phyloP scores from a whole-genome alignment of 2,888 invertebrate genomes.

The Hirtodrosophila alboralis region DNA sequence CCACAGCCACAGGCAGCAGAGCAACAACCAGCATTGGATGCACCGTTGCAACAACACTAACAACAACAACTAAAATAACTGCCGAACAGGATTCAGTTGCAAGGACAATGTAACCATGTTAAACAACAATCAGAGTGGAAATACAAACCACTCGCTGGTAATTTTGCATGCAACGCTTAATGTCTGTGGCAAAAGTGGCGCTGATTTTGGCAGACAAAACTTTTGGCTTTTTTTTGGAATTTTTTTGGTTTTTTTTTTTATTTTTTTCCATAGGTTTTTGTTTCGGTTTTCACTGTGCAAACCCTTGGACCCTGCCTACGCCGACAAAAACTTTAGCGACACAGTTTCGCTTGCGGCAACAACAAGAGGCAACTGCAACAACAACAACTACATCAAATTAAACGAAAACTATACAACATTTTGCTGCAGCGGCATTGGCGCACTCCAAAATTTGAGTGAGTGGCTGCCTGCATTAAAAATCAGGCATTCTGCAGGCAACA shows the following conservation, averaged over 20 bases:
- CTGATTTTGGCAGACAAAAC: conserved; percentile 76
- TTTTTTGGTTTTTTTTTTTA: conserved; percentile 10
- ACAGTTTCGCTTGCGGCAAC: conserved; percentile 60
- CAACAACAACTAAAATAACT: conserved; percentile 47
- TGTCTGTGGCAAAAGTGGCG: conserved; percentile 77
- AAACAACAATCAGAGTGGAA: conserved; percentile 80
- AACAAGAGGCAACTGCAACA: conserved; percentile 21
- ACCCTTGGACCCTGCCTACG: conserved; percentile 2
- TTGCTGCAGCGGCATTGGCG: conserved; percentile 70
- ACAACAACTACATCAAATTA: conserved; percentile 65
- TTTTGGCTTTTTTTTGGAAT: too few relatives aligned
- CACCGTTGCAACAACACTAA: conserved; percentile 48
- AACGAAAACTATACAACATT: conserved; percentile 78
- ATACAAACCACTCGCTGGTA: conserved; percentile 79
- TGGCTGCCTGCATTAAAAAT: conserved; percentile 73
- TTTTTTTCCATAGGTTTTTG: conserved; percentile 6
- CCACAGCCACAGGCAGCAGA: conserved; percentile 42
- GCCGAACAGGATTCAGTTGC: conserved; percentile 69
- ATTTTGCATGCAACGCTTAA: conserved; percentile 82
- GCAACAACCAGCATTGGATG: conserved; percentile 42
- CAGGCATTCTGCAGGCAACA: conserved; percentile 25
- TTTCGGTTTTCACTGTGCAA: conserved; percentile 30
- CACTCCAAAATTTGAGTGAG: conserved; percentile 76
- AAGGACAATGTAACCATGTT: conserved; percentile 78
- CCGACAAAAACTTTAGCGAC: conserved; percentile 63